Base-by-base conservation (phyloP, 2,888 invertebrate species). In the Ormyrus rosae region DNA sequence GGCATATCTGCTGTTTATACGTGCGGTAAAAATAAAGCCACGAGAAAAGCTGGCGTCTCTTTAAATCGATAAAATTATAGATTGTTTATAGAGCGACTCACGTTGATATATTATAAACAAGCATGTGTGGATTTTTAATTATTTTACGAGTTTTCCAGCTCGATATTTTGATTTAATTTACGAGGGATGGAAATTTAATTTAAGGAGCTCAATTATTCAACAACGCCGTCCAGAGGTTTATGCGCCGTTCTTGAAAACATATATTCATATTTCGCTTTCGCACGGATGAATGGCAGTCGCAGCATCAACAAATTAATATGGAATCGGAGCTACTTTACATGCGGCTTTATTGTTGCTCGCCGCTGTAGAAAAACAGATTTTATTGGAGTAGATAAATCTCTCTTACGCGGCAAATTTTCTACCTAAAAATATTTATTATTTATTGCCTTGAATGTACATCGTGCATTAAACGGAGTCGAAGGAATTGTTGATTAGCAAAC, bases 241-340 rank as follows among this genome's bases (percentile, higher is more conserved):
- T 1, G 19, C 2, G 19, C 1, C 19, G 19, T 19, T 19, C 19
- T 19, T 19, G 19, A 19, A 19, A 19, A 19, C 19, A 7, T 55
- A 7, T 55, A 55, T 50, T 70, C 19, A 50, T 60, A 60, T 70
- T 60, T 50, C 34, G 6, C 50, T 58, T 60, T 13, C 19, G 13
- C 34, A 50, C 6, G 11, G 48, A 50, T 11, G 11, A 58, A 60
- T 10, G 19, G 19, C 10, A 70, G 8, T 1, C n/a, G 8, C 53
- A 60, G 48, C 70, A 19, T 60, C 60, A 60, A 13, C 19, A 60
- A 58, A 56, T 60, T 50, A 60, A 50, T 55, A 60, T 60, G 50
- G 60, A 70, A 19, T 70, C 50, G 13, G 70, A 70, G 48, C 60
- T 50, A 50, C 58, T 70, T 50, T 50, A 50, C 60, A 70, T 60